Conservation (phyloP, 2,797 vertebrate genomes). For the Luscinia luscinia region DNA sequence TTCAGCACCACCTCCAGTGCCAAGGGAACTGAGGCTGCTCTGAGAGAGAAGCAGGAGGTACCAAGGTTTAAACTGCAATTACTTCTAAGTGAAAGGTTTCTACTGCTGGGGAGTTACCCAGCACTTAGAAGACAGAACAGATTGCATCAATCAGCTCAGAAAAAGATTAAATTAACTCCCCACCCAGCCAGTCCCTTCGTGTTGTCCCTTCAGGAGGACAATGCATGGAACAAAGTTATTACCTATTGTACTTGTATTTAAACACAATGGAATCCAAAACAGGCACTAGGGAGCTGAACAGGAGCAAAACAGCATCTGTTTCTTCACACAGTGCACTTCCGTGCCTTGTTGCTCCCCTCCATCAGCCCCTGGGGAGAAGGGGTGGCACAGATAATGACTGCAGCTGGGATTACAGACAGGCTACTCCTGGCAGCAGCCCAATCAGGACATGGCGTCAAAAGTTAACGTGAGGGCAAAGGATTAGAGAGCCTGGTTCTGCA, state of each 20-base stretch:
- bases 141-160: background rate
- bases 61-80: background rate
- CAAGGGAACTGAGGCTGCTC: background rate
- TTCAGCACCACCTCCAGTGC: background rate
- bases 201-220: slow-evolving; percentile 17
- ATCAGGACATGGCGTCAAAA: background rate
- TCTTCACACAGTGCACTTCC: background rate
- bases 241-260: slow-evolving; percentile 18
- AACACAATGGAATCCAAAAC: slow-evolving; percentile 15
- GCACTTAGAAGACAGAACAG: background rate
- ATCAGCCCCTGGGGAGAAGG: background rate
- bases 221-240: slow-evolving; percentile 35
- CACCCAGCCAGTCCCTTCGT: background rate
- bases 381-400: background rate
- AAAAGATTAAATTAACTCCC: background rate
- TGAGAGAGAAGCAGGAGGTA: background rate
- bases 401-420: slow-evolving; percentile 28
- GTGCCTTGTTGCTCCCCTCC: background rate
- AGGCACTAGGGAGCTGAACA: slow-evolving; percentile 26
- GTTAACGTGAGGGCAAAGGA: slow-evolving; percentile 17
- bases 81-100: background rate
- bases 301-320: slow-evolving; percentile 55
- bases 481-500: slow-evolving; percentile 4
- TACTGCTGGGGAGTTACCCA: background rate
- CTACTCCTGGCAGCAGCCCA: slow-evolving; percentile 18